Percentiles rank a stretch among this genome's conserved stretches.
Evolutionary conservation across 2,797 vertebrate genomes (phyloP).

Genomic region (Myotis myotis): DNA sequence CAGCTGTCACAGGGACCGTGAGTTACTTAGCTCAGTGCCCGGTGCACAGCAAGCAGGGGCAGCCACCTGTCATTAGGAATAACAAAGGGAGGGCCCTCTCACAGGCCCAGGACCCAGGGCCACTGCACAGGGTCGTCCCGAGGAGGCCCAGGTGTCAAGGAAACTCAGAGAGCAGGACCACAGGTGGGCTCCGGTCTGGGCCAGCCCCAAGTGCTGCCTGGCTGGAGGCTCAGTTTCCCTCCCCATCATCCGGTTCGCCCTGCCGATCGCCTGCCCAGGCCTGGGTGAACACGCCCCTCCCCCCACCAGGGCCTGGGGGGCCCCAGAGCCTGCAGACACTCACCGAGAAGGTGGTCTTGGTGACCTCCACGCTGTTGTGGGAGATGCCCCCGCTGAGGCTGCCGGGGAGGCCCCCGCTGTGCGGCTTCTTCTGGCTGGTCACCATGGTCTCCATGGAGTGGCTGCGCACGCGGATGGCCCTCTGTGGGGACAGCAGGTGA

Average conservation of each 20-base stretch:
- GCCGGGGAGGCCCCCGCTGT: constrained; percentile 89
- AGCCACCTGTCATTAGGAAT: not conserved
- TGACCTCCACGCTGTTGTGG: constrained; percentile 92
- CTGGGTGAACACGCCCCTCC: not conserved
- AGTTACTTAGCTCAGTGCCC: not conserved
- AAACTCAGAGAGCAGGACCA: not conserved
- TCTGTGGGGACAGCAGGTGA: constrained; percentile 79
- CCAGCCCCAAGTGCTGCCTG: too few relatives aligned
- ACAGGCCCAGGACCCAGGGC: not conserved
- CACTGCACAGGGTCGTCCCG: not conserved
- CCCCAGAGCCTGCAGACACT: not conserved
- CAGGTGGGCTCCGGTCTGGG: not conserved
- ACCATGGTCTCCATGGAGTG: constrained; percentile 99
- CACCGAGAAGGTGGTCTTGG: constrained; percentile 97
- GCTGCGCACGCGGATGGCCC: constrained; percentile 96
- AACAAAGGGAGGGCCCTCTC: not conserved
- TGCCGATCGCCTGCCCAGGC: too few relatives aligned
- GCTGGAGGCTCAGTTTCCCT: not conserved
- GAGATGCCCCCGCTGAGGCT: constrained; percentile 94
- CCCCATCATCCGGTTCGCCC: not conserved
- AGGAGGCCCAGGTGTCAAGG: not conserved
- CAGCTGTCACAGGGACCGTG: not conserved
- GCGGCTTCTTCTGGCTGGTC: constrained; percentile 92
- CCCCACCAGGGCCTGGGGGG: not conserved
- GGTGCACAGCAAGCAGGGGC: not conserved